Evolutionary conservation across 1,140 invertebrate genomes (phyloP).

Genomic region (Calephelis nemesis): DNA sequence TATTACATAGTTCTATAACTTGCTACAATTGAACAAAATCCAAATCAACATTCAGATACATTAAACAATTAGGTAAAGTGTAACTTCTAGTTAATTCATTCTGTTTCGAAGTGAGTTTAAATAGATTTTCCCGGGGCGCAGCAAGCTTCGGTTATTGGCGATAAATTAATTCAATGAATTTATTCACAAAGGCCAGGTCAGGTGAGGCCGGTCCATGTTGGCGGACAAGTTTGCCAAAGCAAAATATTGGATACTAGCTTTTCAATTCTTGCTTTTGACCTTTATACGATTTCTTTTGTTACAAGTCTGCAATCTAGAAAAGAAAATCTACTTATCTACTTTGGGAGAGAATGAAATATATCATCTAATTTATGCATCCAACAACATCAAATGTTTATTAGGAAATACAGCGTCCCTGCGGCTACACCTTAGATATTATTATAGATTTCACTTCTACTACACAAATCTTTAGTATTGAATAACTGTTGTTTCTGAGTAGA

Average conservation of each 20-base stretch:
- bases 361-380: too few species aligned
- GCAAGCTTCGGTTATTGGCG: slow-evolving; percentile 14
- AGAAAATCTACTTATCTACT: too few species aligned
- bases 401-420: too few species aligned
- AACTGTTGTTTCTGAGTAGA: too few species aligned
- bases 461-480: too few species aligned
- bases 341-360: too few species aligned
- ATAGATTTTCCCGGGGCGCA: slow-evolving; percentile 15
- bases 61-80: slow-evolving; percentile 18
- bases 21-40: slow-evolving; percentile 2
- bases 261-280: neutral
- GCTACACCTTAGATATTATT: too few species aligned
- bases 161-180: slow-evolving; percentile 19
- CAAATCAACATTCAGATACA: slow-evolving; percentile 10
- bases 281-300: neutral
- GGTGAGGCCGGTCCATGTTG: neutral
- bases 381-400: too few species aligned
- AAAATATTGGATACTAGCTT: neutral
- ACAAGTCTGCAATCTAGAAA: too few species aligned
- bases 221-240: neutral
- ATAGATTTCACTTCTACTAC: too few species aligned
- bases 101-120: slow-evolving; percentile 14
- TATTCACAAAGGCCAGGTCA: slow-evolving; percentile 18
- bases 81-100: slow-evolving; percentile 16
- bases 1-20: neutral